These are phyloP conservation scores for Flexamia atlantica DNA, from an alignment of 2,888 invertebrate species.

Conservation along the genomic window DNA sequence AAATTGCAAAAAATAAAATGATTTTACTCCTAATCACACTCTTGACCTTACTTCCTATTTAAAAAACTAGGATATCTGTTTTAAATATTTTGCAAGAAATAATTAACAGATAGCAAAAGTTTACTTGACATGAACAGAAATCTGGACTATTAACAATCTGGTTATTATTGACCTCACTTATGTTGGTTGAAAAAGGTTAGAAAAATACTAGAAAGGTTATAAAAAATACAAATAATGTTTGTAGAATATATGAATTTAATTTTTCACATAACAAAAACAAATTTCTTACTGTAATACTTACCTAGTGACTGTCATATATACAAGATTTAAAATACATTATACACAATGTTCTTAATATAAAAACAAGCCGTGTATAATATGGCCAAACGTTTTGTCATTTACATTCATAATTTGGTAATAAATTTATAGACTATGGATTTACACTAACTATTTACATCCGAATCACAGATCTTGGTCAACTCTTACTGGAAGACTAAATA, in stretches of 20 bases:
- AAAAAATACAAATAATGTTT: neutral
- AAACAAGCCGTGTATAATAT: slow-evolving; percentile 61
- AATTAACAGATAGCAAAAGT: too few species aligned
- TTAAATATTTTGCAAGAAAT: too few species aligned
- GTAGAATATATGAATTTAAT: slow-evolving; percentile 55
- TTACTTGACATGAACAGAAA: too few species aligned
- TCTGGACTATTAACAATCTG: too few species aligned
- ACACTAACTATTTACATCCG: slow-evolving; percentile 46
- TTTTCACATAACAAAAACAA: slow-evolving; percentile 60
- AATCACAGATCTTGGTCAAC: slow-evolving; percentile 66
- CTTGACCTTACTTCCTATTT: too few species aligned
- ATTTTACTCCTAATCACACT: too few species aligned
- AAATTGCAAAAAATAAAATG: too few species aligned
- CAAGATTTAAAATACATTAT: slow-evolving; percentile 54
- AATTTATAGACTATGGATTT: slow-evolving; percentile 40
- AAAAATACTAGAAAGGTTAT: too few species aligned
- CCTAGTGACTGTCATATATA: slow-evolving; percentile 61
- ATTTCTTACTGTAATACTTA: slow-evolving; percentile 50
- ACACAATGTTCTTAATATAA: slow-evolving; percentile 63
- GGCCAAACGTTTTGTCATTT: slow-evolving; percentile 58
- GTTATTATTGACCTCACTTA: too few species aligned
- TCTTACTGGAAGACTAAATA: slow-evolving; percentile 61
- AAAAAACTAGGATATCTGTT: too few species aligned
- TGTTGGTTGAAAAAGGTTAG: too few species aligned
- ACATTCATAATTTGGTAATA: slow-evolving; percentile 58